A percentile compares a stretch with the other conserved stretches of the same genome.
These are phyloP conservation scores for Pararge aegeria DNA, from an alignment of 1,140 invertebrate species.

Conservation along the genomic window DNA sequence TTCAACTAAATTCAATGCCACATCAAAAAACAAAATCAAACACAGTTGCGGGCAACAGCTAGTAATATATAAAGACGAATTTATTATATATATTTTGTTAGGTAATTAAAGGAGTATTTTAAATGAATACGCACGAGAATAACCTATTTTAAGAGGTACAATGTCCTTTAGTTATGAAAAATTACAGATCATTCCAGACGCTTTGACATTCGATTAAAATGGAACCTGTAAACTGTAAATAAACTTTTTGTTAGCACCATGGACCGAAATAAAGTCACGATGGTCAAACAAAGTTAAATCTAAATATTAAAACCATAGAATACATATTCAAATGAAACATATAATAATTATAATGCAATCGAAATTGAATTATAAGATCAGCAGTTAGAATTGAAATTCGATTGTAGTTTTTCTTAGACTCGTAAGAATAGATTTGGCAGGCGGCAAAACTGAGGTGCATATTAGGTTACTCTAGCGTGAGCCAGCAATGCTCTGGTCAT, in stretches of 20 bases:
- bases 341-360: neutral
- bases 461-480: conserved; percentile 50
- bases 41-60: no score
- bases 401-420: conserved; percentile 19
- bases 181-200: conserved; percentile 17
- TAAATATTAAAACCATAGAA: neutral
- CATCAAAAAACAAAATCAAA: no score
- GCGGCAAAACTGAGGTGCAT: conserved; percentile 47
- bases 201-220: conserved; percentile 25
- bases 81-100: no score
- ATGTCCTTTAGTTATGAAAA: neutral
- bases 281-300: neutral
- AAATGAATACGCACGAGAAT: no score
- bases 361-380: conserved; percentile 17
- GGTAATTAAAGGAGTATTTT: no score
- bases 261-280: conserved; percentile 10
- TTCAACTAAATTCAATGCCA: no score
- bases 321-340: conserved; percentile 2
- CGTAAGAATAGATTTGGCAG: conserved; percentile 59
- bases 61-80: no score
- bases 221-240: conserved; percentile 24
- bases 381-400: conserved; percentile 25
- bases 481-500: conserved; percentile 47
- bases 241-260: conserved; percentile 25
- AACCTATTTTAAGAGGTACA: no score